Evolutionary conservation across 2,888 invertebrate species (phyloP).

Genomic region (Enchytraeus crypticus): DNA sequence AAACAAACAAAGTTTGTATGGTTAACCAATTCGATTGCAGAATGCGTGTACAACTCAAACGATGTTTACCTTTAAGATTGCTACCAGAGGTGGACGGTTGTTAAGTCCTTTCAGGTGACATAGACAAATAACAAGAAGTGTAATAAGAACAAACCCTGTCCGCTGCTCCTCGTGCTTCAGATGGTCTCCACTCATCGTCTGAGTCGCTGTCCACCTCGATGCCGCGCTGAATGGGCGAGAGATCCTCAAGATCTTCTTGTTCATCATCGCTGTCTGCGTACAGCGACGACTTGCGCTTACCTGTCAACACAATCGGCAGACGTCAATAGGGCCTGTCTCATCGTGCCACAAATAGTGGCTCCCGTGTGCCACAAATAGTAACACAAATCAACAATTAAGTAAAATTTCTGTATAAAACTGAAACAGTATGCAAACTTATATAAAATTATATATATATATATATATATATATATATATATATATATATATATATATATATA

Average conservation of each 20-base stretch:
- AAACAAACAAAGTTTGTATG: no score
- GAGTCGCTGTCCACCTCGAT: constrained; percentile 39
- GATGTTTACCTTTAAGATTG: no score
- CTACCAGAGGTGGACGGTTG: no score
- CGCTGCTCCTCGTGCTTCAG: no score
- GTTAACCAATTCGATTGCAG: no score
- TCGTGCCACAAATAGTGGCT: neutral
- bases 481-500: neutral
- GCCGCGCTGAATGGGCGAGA: neutral
- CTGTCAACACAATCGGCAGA: neutral
- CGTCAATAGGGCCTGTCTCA: neutral
- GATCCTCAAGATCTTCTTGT: neutral
- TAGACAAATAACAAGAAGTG: no score
- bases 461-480: neutral
- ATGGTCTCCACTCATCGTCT: constrained; percentile 42
- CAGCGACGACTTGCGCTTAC: neutral
- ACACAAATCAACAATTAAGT: neutral
- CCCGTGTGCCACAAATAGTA: neutral
- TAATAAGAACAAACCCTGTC: no score
- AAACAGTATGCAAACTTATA: neutral
- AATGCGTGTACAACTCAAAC: no score
- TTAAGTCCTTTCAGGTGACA: no score
- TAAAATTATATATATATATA: neutral
- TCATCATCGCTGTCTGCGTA: neutral
- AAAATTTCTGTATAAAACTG: neutral